Base-by-base conservation (phyloP, 2,113 vertebrate species). In the Taxidea taxus region DNA sequence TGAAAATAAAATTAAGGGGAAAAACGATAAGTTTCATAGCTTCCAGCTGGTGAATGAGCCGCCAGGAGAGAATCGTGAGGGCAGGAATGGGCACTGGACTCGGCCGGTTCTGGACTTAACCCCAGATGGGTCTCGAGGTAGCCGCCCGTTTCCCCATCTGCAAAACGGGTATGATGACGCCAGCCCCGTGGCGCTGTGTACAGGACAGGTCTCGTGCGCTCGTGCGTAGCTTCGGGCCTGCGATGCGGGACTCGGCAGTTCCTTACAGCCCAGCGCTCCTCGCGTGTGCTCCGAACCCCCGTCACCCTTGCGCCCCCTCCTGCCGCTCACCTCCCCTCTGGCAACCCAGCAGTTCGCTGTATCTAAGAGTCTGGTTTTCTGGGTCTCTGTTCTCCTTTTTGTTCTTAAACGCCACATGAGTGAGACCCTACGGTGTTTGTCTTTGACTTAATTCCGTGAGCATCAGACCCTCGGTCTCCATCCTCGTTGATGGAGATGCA, bases 61-160 rank as follows among this genome's bases (percentile, higher is more conserved):
- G 0, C 37, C 4, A 16, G 4, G 4, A 20, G 54, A 34, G 14
- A 14, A 20, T 29, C 9, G 0, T 3, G 68, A 44, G 20, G 25
- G 16, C 39, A 15, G 34, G 27, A n/a, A 42, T 2, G 0, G 8
- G 8, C 70, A 85, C 27, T 34, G 62, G 39, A 56, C 51, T 88
- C 51, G 18, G 51, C 34, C 25, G 0, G 68, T 54, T 39, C 75
- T 8, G 21, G 11, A 39, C 47, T 42, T n/a, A 15, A 49, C 56
- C 27, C 37, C 82, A 39, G 51, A 4, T 64, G 34, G 20, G 42
- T 31, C 66, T 62, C 23, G 37, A 20, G 6, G 6, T 0, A 15
- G 39, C 49, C 66, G 27, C 42, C 29, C 82, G 2, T 49, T 80
- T 80, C 44, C n/a, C 75, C 34, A 42, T 80, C 87, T 84, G 49